phyloP scores from a whole-genome alignment of 2,113 vertebrate genomes.

The Hippopotamus amphibius region DNA sequence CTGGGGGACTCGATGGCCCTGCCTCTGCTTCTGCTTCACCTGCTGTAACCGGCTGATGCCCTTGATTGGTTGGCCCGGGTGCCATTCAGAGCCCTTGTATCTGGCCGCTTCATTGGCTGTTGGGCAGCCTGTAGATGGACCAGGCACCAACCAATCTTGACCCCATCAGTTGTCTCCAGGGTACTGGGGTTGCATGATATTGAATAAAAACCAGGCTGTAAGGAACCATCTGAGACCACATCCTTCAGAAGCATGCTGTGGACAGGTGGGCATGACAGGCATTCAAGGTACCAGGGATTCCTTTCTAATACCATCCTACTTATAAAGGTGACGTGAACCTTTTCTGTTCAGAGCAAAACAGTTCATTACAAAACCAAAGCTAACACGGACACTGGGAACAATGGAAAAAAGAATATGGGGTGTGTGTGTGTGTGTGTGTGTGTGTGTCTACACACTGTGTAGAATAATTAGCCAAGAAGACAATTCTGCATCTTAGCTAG shows the following conservation, averaged over 20 bases:
- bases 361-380: neutral
- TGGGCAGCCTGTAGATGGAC: neutral
- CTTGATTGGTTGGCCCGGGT: neutral
- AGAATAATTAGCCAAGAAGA: neutral
- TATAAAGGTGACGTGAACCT: neutral
- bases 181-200: neutral
- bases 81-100: neutral
- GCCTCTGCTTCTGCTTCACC: neutral
- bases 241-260: neutral
- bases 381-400: neutral
- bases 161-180: neutral
- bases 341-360: neutral
- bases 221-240: neutral
- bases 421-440: neutral
- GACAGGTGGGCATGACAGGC: neutral
- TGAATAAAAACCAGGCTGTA: neutral
- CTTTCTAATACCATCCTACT: neutral
- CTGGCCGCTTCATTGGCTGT: neutral
- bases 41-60: neutral
- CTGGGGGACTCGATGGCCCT: neutral
- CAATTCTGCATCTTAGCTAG: slow-evolving; percentile 17
- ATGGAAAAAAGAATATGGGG: neutral
- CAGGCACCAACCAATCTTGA: neutral
- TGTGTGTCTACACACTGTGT: accelerated
- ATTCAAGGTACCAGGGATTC: neutral